Evolutionary conservation across 2,888 invertebrate species (phyloP), one percentile per base, ranked within the genome.

Genomic region (Cheilosia vernalis): DNA sequence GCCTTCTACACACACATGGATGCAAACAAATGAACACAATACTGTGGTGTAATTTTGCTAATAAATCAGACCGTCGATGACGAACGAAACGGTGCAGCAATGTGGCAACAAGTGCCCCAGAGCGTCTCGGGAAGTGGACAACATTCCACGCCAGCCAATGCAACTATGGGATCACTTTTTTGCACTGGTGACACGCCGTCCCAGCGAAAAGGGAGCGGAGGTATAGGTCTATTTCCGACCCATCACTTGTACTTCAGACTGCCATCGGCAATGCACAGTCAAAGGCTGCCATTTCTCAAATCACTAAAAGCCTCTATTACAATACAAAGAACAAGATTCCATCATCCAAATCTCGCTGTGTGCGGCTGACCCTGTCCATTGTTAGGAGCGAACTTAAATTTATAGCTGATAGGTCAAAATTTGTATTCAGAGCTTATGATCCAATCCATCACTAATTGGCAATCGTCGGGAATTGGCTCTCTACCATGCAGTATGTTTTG

Each of bases 41-140:
- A 40, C 53, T 76, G 66, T n/a, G 51, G 66, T 70, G 76, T 67
- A 85, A 80, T 85, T 85, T 85, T 74, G 80, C 76, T 72, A 80
- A 85, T 85, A 85, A 85, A 85, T 85, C 84, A 85, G 80, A 33
- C 17, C 70, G 80, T 72, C 76, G 84, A 80, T 85, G 84, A 85
- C 84, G 80, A 80, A 80, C 80, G 70, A 70, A 80, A 76, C 56
- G 84, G 76, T 56, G 74, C 70, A 74, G 80, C 80, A 85, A 66
- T 76, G 84, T 85, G 80, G 70, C 84, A 85, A 80, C 84, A 85
- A 85, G 84, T 85, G 84, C 80, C 84, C 84, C 76, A 80, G 76
- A 72, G 84, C 84, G 66, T 66, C 76, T 80, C 66, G 84, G 79
- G 64, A 80, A 73, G 74, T 76, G 84, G 61, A 85, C 84, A 80